These are phyloP conservation scores for Epinotia ramella DNA, from an alignment of 2,888 invertebrate species.

Conservation along the genomic window DNA sequence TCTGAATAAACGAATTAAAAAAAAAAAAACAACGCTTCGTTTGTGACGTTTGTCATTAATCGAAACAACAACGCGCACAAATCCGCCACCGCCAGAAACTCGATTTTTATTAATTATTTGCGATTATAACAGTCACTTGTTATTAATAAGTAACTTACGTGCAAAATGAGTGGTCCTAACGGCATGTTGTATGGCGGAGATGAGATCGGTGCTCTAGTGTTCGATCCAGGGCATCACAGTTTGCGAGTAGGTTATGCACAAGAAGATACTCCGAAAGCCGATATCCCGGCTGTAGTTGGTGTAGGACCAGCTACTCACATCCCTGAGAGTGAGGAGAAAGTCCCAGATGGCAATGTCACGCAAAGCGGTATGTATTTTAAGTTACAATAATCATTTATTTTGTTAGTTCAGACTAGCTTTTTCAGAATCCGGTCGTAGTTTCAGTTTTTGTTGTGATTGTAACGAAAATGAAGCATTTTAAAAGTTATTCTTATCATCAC, in stretches of 20 bases:
- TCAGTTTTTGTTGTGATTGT: not conserved
- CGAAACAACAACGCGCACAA: slow-evolving; percentile 39
- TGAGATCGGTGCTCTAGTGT: slow-evolving; percentile 99
- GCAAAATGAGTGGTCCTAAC: slow-evolving; percentile 78
- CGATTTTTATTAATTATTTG: slow-evolving; percentile 5
- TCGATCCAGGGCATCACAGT: slow-evolving; percentile 93
- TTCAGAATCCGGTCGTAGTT: not conserved
- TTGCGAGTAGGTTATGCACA: slow-evolving; percentile 97
- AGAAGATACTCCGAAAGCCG: slow-evolving; percentile 99
- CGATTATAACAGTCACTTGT: slow-evolving; percentile 5
- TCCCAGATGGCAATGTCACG: slow-evolving; percentile 89
- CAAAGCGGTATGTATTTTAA: slow-evolving; percentile 73
- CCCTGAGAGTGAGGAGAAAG: slow-evolving; percentile 90
- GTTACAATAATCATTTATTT: not conserved
- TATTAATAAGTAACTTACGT: not conserved
- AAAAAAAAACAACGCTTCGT: no score
- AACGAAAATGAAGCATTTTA: no score
- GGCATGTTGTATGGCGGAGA: slow-evolving; percentile 97
- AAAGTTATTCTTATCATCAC: no score
- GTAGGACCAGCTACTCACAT: slow-evolving; percentile 90
- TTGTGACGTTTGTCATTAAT: no score
- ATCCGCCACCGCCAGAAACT: not conserved
- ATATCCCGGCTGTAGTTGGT: slow-evolving; percentile 97
- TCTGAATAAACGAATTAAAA: no score
- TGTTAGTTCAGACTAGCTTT: not conserved